Percentiles rank a stretch among this genome's conserved stretches.
These are phyloP conservation scores for Struthio camelus DNA, from an alignment of 2,113 vertebrate species.

Conservation along the genomic window DNA sequence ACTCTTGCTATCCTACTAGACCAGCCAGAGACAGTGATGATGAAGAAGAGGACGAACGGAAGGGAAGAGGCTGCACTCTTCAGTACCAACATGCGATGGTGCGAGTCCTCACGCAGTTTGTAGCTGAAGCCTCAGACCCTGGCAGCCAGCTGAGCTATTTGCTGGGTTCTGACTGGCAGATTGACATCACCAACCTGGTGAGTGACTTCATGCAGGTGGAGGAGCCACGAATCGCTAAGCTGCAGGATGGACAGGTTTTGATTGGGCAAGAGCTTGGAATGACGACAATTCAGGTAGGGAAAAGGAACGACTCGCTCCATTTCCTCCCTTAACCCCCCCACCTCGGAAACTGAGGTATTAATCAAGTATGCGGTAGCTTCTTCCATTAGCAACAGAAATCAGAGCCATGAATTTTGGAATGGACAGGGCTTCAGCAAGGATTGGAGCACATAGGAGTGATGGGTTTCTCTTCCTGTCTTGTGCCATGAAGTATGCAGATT, in stretches of 20 bases:
- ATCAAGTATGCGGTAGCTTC: not conserved
- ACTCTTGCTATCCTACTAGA: slow-evolving; percentile 43
- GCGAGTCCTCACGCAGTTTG: slow-evolving; percentile 88
- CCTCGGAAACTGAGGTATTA: not conserved
- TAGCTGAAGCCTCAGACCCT: slow-evolving; percentile 81
- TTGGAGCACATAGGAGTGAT: not conserved
- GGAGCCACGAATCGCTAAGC: slow-evolving; percentile 84
- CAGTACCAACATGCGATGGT: slow-evolving; percentile 91
- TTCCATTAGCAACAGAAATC: not conserved
- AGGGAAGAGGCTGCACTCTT: slow-evolving; percentile 86
- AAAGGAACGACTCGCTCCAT: not conserved
- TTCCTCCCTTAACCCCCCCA: not conserved
- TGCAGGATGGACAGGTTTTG: slow-evolving; percentile 85
- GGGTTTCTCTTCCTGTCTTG: not conserved
- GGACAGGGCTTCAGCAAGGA: not conserved
- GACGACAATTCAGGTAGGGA: slow-evolving; percentile 88
- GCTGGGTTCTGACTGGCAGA: slow-evolving; percentile 92
- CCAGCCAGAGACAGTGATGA: slow-evolving; percentile 87
- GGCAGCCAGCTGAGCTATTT: slow-evolving; percentile 78
- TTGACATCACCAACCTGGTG: slow-evolving; percentile 89
- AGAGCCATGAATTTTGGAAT: fast-evolving
- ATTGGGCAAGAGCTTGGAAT: slow-evolving; percentile 89
- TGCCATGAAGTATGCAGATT: not conserved
- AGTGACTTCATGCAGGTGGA: slow-evolving; percentile 92
- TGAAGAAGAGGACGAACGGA: slow-evolving; percentile 83